phyloP scores from a whole-genome alignment of 2,113 vertebrate genomes.

The Sylvilagus bachmani region DNA sequence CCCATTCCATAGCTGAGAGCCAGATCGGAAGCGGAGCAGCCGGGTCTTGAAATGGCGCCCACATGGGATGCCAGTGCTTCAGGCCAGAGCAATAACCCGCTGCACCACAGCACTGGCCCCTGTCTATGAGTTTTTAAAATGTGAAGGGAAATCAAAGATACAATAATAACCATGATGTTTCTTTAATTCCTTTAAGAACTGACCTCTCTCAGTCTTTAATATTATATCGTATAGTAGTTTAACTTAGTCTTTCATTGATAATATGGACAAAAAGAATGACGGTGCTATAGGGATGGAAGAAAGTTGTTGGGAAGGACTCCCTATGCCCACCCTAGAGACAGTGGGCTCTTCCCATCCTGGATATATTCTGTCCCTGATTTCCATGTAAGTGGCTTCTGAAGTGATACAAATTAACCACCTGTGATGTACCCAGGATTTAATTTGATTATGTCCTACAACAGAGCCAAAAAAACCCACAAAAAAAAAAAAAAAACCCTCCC shows the following conservation, averaged over 20 bases:
- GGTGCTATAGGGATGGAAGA: not conserved
- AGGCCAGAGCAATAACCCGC: no score
- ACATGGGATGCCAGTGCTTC: no score
- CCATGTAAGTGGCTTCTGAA: not conserved
- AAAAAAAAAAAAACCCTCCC: not conserved
- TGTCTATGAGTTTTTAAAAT: not conserved
- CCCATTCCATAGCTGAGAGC: no score
- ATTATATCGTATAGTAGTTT: not conserved
- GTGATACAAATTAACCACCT: not conserved
- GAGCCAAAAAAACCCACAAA: not conserved
- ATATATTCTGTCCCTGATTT: not conserved
- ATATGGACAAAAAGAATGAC: not conserved
- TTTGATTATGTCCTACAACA: not conserved
- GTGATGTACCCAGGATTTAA: not conserved
- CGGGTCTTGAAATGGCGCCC: no score
- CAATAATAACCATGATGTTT: not conserved
- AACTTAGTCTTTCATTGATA: slow-evolving; percentile 11
- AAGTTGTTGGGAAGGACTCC: not conserved
- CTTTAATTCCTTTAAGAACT: slow-evolving; percentile 9
- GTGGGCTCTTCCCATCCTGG: not conserved
- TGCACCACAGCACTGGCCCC: no score
- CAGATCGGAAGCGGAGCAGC: no score
- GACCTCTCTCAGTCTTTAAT: not conserved
- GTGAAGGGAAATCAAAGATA: not conserved
- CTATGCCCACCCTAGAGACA: not conserved